Percentiles rank a stretch among this genome's conserved stretches.
Evolutionary conservation across 1,140 invertebrate genomes (phyloP).

Genomic region (Ylistrum balloti): DNA sequence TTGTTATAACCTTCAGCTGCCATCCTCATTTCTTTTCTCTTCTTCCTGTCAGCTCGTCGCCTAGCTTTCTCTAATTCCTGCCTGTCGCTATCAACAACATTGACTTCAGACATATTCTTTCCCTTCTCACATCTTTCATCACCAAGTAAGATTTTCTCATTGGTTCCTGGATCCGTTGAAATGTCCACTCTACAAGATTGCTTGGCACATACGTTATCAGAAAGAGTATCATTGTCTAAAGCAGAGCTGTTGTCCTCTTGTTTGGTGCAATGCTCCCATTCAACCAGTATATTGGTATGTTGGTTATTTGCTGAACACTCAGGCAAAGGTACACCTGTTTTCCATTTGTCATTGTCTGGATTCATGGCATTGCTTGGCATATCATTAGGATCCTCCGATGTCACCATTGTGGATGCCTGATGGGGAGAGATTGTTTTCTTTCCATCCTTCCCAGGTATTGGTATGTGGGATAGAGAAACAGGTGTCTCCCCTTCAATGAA

Average conservation of each 20-base stretch:
- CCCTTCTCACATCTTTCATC: too few species aligned
- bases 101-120: too few species aligned
- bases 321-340: too few species aligned
- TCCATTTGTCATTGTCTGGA: not conserved
- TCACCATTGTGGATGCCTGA: too few species aligned
- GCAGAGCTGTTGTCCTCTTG: not conserved
- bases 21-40: conserved; percentile 26
- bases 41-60: conserved; percentile 1
- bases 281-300: not conserved
- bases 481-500: too few species aligned
- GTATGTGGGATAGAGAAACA: too few species aligned
- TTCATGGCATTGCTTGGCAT: not conserved
- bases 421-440: too few species aligned
- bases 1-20: not conserved
- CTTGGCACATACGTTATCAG: not conserved
- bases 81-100: not conserved
- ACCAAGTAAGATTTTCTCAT: too few species aligned
- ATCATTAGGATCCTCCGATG: not conserved
- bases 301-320: not conserved
- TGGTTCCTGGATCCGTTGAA: not conserved
- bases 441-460: too few species aligned
- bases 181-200: not conserved
- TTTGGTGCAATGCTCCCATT: not conserved
- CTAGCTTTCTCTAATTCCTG: not conserved
- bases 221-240: not conserved